A percentile compares a stretch with the other conserved stretches of the same genome.
Evolutionary conservation across 2,113 vertebrate species (phyloP).

Genomic region (Triplophysa siluroides): DNA sequence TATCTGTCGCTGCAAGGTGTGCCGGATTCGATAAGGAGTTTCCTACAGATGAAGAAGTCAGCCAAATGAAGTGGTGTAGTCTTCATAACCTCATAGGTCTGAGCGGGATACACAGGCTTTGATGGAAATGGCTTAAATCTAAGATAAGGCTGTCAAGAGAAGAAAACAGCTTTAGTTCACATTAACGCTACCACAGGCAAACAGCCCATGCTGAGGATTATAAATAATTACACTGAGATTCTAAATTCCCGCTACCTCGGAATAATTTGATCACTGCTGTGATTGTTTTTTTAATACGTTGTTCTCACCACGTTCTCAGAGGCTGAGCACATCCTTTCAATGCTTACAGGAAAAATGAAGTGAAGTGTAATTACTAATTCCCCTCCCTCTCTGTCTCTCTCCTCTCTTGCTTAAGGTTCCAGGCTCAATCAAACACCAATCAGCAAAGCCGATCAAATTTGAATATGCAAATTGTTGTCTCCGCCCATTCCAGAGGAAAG

Average conservation of each 20-base stretch:
- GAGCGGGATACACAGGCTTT: constrained; percentile 55
- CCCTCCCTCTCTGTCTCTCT: background rate
- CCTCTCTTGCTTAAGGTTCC: constrained; percentile 65
- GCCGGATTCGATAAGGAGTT: constrained; percentile 47
- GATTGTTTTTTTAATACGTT: constrained; percentile 45
- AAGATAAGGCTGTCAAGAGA: constrained; percentile 54
- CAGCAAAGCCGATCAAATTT: constrained; percentile 47
- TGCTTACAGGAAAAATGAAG: background rate
- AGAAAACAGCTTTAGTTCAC: constrained; percentile 51
- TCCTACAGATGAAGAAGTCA: constrained; percentile 39
- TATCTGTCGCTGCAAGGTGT: constrained; percentile 41
- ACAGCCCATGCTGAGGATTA: constrained; percentile 61
- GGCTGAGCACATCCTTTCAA: constrained; percentile 4
- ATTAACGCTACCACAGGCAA: constrained; percentile 55
- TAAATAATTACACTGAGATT: constrained; percentile 70
- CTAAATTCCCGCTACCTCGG: constrained; percentile 58
- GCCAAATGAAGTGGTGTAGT: constrained; percentile 31
- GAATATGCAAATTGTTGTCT: constrained; percentile 61
- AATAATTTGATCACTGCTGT: constrained; percentile 45
- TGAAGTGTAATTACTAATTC: constrained; percentile 35
- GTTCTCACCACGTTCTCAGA: background rate
- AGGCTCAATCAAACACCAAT: constrained; percentile 60
- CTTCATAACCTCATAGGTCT: constrained; percentile 31
- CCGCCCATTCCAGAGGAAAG: constrained; percentile 61
- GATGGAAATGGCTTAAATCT: constrained; percentile 61